These are phyloP conservation scores for Cyclura pinguis DNA, from an alignment of 2,797 vertebrate species.

Conservation along the genomic window DNA sequence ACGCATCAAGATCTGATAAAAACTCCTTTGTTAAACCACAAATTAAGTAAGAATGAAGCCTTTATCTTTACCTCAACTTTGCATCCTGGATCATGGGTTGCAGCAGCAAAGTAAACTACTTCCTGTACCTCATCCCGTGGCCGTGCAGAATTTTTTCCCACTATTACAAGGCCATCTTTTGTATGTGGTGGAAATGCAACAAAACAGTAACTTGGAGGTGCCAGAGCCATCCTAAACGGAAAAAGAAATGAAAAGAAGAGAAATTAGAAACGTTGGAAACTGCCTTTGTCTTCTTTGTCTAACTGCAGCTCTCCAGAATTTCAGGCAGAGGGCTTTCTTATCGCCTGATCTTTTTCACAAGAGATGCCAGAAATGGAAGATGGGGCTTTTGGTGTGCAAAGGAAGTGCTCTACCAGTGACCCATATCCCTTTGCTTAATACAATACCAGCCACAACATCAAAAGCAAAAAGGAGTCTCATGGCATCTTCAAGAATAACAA, in stretches of 20 bases:
- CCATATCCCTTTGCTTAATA: neutral
- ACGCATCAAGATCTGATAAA: neutral
- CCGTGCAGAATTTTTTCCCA: constrained; percentile 85
- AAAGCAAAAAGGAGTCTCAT: neutral
- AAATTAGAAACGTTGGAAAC: neutral
- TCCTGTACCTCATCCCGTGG: constrained; percentile 86
- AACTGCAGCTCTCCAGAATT: neutral
- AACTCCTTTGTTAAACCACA: neutral
- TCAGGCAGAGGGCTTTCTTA: neutral
- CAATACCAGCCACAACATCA: neutral
- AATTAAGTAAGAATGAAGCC: neutral
- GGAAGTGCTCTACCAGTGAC: neutral
- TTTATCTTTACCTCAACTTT: constrained; percentile 82
- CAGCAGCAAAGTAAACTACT: constrained; percentile 80
- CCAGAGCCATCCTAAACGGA: constrained; percentile 79
- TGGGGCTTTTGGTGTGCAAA: neutral
- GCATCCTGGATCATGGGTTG: constrained; percentile 77
- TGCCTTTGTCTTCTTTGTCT: neutral
- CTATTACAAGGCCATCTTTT: constrained; percentile 80
- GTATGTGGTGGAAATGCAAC: constrained; percentile 82
- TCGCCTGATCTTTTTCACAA: neutral
- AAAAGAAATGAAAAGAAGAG: constrained; percentile 16
- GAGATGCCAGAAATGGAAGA: neutral
- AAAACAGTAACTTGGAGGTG: constrained; percentile 84
- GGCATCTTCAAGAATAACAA: too few relatives aligned